A percentile compares a stretch with the other conserved stretches of the same genome.
Conservation (phyloP, 2,888 invertebrate genomes). For the Teleiodes luculella region DNA sequence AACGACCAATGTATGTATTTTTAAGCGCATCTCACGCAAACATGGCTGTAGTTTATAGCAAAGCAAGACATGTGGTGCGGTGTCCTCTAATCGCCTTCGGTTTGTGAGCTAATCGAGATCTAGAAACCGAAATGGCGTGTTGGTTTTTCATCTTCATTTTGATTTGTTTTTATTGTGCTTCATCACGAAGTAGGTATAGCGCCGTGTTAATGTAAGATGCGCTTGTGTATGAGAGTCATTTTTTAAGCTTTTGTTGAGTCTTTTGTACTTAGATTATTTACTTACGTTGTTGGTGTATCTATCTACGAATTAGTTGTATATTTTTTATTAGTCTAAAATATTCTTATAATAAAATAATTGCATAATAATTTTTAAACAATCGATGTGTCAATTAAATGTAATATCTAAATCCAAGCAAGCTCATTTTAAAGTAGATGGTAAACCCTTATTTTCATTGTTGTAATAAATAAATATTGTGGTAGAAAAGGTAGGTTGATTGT, state of each 20-base stretch:
- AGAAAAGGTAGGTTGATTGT: not conserved
- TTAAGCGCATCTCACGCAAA: too few species aligned
- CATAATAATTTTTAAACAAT: constrained; percentile 2
- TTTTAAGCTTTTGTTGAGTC: constrained; percentile 42
- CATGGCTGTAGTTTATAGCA: too few species aligned
- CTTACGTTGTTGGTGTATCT: constrained; percentile 49
- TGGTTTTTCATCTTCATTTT: too few species aligned
- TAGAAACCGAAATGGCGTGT: too few species aligned
- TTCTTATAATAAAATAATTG: not conserved
- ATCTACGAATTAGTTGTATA: constrained; percentile 40
- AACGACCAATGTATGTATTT: constrained; percentile 13
- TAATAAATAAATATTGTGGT: not conserved
- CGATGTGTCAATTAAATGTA: not conserved
- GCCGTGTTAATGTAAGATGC: constrained; percentile 23
- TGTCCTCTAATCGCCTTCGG: too few species aligned
- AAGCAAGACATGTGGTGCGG: too few species aligned
- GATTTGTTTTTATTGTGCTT: too few species aligned
- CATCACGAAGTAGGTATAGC: not conserved
- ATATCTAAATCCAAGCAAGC: not conserved
- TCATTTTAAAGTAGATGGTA: not conserved
- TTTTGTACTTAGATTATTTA: constrained; percentile 64
- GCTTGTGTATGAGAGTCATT: constrained; percentile 37
- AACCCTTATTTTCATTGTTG: not conserved
- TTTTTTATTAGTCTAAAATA: constrained; percentile 3
- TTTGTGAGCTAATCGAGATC: too few species aligned